Evolutionary conservation across 37 sponge, comb jelly and placozoan species (phyloP).

Genomic region (Oscarella lobularis): DNA sequence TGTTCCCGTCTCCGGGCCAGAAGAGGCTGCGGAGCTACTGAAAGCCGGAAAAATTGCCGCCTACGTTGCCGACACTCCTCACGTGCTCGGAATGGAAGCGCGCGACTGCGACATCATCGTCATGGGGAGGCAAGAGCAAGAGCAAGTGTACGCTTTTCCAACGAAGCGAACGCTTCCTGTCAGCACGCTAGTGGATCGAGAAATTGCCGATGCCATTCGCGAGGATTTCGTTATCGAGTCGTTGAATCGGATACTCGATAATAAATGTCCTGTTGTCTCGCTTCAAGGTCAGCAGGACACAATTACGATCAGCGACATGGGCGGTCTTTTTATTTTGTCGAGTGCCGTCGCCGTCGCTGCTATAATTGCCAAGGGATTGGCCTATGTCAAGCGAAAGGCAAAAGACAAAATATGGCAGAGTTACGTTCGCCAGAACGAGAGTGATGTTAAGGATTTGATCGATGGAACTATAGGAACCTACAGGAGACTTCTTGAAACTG

Average conservation of each 20-base stretch:
- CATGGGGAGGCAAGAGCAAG: not conserved
- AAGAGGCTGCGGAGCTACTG: not conserved
- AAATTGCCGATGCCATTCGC: not conserved
- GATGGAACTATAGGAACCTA: not conserved
- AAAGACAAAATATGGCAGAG: not conserved
- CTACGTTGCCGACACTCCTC: not conserved
- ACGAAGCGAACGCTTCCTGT: not conserved
- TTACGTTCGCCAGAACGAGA: not conserved
- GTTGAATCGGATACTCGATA: not conserved
- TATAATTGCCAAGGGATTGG: not conserved
- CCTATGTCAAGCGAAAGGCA: not conserved
- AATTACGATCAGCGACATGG: not conserved
- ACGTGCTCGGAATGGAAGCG: not conserved
- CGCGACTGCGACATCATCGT: not conserved
- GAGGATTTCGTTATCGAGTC: not conserved
- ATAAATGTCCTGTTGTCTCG: not conserved
- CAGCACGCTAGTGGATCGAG: not conserved
- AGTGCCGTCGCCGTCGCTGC: not conserved
- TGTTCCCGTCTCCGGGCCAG: not conserved
- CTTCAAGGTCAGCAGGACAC: not conserved
- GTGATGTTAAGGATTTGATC: not conserved
- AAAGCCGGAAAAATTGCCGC: not conserved
- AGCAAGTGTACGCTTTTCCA: not conserved
- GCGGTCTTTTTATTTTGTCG: constrained; percentile 1
- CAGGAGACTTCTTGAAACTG: not conserved